phyloP scores from a whole-genome alignment of 1,140 invertebrate genomes.

The Cyclina sinensis region DNA sequence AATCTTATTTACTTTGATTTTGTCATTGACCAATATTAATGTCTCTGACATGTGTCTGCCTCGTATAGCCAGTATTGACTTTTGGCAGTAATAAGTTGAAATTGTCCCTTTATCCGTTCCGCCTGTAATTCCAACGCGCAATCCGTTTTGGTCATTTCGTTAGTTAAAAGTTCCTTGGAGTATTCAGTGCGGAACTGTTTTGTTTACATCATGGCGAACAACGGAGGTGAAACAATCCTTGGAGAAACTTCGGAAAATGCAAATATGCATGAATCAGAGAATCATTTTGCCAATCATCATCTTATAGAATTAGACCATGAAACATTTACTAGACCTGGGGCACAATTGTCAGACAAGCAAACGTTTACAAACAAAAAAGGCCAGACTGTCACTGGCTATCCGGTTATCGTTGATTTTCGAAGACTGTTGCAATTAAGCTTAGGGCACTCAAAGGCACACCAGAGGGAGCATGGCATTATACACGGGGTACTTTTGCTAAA shows the following conservation, averaged over 20 bases:
- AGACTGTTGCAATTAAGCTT: conserved; percentile 76
- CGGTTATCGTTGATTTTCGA: conserved; percentile 82
- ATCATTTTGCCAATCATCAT: conserved; percentile 36
- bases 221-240: conserved; percentile 49
- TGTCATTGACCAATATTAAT: too few relatives aligned
- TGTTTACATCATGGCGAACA: conserved; percentile 83
- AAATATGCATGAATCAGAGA: conserved; percentile 61
- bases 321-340: conserved; percentile 75
- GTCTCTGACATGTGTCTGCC: too few relatives aligned
- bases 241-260: conserved; percentile 30
- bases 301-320: conserved; percentile 65
- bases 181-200: conserved; percentile 79
- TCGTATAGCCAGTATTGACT: too few relatives aligned
- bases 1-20: too few relatives aligned
- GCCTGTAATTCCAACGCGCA: too few relatives aligned
- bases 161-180: conserved; percentile 43
- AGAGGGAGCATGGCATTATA: conserved; percentile 75
- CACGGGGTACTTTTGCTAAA: conserved; percentile 77
- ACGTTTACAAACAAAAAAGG: conserved; percentile 79
- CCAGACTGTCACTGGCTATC: conserved; percentile 74
- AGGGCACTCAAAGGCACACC: conserved; percentile 41
- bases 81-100: too few relatives aligned
- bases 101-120: too few relatives aligned
- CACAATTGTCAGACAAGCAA: conserved; percentile 79
- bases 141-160: too few relatives aligned